Conservation (phyloP, 1,140 invertebrate genomes). For the Camponotus vicinus region DNA sequence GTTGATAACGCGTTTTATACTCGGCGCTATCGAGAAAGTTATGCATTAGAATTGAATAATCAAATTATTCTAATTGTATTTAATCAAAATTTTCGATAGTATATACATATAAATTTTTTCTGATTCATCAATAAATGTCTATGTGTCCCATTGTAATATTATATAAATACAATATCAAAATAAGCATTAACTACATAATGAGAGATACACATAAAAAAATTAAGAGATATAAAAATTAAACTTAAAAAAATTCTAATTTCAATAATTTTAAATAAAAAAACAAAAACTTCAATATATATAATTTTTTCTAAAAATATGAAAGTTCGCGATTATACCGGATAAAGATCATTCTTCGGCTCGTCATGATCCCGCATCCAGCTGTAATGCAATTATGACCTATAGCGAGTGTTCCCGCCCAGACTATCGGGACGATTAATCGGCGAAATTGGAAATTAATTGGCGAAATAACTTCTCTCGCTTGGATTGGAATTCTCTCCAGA, state of each 20-base stretch:
- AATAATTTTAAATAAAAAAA: not conserved
- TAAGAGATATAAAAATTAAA: not conserved
- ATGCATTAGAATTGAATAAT: too few species aligned
- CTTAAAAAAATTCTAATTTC: not conserved
- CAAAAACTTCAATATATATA: not conserved
- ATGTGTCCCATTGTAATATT: too few species aligned
- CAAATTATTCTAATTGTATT: too few species aligned
- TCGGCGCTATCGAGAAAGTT: too few species aligned
- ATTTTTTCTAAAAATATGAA: not conserved
- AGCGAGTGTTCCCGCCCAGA: not conserved
- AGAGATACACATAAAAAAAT: not conserved
- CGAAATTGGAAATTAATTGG: constrained; percentile 58
- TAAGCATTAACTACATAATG: too few species aligned
- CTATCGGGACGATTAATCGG: constrained; percentile 35
- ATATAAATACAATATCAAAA: too few species aligned
- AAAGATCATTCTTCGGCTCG: constrained; percentile 17
- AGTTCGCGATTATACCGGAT: constrained; percentile 8
- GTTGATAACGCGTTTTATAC: not conserved
- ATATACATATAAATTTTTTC: too few species aligned
- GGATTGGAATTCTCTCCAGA: constrained; percentile 10
- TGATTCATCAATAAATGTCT: too few species aligned
- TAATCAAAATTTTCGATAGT: too few species aligned
- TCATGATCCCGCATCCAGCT: not conserved
- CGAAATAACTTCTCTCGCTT: constrained; percentile 32
- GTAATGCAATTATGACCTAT: constrained; percentile 35